These are phyloP conservation scores for Agrochola lychnidis DNA, from an alignment of 2,888 invertebrate genomes.

Conservation along the genomic window DNA sequence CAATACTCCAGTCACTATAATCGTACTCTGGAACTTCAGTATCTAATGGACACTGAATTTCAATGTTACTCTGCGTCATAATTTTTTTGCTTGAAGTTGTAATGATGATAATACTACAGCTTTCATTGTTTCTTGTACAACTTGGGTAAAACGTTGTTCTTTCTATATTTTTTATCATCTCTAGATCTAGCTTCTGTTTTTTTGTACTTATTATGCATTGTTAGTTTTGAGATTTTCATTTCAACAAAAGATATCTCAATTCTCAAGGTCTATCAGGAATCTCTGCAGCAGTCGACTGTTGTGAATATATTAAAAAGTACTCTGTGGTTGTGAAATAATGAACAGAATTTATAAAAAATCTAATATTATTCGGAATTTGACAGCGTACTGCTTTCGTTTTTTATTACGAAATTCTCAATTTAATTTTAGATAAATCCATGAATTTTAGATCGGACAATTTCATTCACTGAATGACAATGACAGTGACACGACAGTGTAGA, in stretches of 20 bases:
- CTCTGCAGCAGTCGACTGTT: background rate
- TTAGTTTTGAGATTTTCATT: background rate
- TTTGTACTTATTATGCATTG: conserved; percentile 14
- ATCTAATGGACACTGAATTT: conserved; percentile 62
- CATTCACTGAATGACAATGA: too few species aligned
- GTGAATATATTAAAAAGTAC: too few species aligned
- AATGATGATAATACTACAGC: background rate
- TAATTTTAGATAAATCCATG: too few species aligned
- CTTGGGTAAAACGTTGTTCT: background rate
- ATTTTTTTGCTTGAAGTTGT: background rate
- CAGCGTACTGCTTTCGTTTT: too few species aligned
- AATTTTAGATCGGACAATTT: too few species aligned
- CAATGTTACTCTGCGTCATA: conserved; percentile 64
- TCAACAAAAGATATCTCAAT: background rate
- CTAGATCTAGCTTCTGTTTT: background rate
- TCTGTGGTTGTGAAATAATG: too few species aligned
- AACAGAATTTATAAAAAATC: background rate
- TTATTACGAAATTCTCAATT: too few species aligned
- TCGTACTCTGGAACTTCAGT: conserved; percentile 44
- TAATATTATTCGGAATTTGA: too few species aligned
- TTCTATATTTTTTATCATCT: conserved; percentile 12
- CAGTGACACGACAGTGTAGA: too few species aligned
- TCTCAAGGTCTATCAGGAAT: background rate
- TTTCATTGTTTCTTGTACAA: conserved; percentile 23
- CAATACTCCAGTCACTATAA: conserved; percentile 48